Conservation (phyloP, 1,140 invertebrate genomes). For the Zophobas atratus region DNA sequence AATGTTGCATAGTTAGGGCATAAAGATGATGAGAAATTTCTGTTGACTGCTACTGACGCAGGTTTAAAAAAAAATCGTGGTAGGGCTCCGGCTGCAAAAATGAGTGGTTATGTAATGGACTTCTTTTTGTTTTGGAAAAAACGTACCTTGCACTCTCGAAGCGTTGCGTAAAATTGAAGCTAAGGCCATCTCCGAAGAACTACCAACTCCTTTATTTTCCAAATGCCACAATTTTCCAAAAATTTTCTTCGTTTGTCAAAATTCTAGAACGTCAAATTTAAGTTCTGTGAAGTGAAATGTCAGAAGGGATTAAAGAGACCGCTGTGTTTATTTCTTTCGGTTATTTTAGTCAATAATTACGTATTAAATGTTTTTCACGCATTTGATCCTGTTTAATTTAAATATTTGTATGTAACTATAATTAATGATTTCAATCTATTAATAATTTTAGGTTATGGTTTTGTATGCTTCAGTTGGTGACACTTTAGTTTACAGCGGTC, state of each 20-base stretch:
- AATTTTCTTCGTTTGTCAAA: not conserved
- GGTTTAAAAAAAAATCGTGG: conserved; percentile 18
- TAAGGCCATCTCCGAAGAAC: conserved; percentile 24
- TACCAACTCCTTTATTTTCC: not conserved
- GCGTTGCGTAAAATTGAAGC: conserved; percentile 40
- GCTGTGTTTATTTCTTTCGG: too few relatives aligned
- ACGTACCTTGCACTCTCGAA: conserved; percentile 27
- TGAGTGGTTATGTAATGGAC: conserved; percentile 21
- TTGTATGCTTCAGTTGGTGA: too few relatives aligned
- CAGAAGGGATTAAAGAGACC: too few relatives aligned
- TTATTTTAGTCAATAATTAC: too few relatives aligned
- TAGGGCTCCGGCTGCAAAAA: conserved; percentile 12
- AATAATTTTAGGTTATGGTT: too few relatives aligned
- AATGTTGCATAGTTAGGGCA: conserved; percentile 8
- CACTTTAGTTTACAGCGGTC: too few relatives aligned
- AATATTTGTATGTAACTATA: too few relatives aligned
- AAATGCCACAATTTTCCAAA: conserved; percentile 4
- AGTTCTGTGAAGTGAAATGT: too few relatives aligned
- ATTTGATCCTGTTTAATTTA: too few relatives aligned
- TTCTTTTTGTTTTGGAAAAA: not conserved
- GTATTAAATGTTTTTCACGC: too few relatives aligned
- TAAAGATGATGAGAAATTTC: not conserved
- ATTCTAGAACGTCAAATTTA: not conserved
- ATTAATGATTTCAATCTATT: too few relatives aligned
- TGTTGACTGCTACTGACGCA: not conserved